A percentile compares a stretch with the other conserved stretches of the same genome.
These are phyloP conservation scores for Pararge aegeria DNA, from an alignment of 1,140 invertebrate genomes.

Conservation along the genomic window DNA sequence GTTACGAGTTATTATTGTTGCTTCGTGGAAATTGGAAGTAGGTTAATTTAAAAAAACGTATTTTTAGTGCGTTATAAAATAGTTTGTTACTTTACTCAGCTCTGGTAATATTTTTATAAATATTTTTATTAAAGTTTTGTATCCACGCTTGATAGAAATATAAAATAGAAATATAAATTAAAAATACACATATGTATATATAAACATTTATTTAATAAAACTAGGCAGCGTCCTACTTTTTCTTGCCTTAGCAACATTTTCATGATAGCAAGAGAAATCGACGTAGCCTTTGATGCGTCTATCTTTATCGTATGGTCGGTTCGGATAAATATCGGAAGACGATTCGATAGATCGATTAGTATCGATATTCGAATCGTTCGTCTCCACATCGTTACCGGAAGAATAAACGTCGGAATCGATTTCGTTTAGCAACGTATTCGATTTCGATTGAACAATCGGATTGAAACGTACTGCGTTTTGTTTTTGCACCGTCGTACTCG, in stretches of 20 bases:
- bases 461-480: conserved; percentile 81
- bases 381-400: conserved; percentile 48
- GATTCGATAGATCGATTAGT: conserved; percentile 65
- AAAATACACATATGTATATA: background rate
- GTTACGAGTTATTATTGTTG: conserved; percentile 92
- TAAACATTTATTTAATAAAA: conserved; percentile 55
- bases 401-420: conserved; percentile 62
- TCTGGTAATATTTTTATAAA: too few relatives aligned
- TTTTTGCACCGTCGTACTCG: conserved; percentile 24
- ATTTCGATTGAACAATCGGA: conserved; percentile 80
- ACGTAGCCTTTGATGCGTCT: conserved; percentile 90
- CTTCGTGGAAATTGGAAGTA: too few relatives aligned
- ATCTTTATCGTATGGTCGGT: conserved; percentile 76
- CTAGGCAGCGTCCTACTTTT: conserved; percentile 81
- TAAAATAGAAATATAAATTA: too few relatives aligned
- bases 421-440: conserved; percentile 62
- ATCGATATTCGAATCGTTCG: conserved; percentile 55
- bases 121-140: too few relatives aligned
- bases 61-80: too few relatives aligned
- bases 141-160: too few relatives aligned
- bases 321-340: conserved; percentile 72
- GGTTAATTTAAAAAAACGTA: too few relatives aligned
- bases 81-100: too few relatives aligned
- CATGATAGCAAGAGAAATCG: conserved; percentile 91
- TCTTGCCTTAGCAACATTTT: conserved; percentile 84